A percentile compares a stretch with the other conserved stretches of the same genome.
Evolutionary conservation across 1,140 invertebrate species (phyloP).

Genomic region (Drosophila saltans): DNA sequence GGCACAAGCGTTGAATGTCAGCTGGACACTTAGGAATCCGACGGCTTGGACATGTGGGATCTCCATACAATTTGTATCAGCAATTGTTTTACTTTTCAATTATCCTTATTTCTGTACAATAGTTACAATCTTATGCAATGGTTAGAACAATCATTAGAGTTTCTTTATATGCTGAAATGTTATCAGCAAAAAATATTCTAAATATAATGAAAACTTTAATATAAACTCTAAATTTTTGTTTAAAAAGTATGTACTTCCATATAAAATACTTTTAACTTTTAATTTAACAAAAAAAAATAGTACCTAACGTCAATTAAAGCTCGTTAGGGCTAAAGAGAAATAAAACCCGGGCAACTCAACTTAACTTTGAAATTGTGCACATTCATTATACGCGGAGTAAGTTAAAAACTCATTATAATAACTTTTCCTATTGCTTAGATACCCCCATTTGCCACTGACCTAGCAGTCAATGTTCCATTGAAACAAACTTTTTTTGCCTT

Average conservation of each 20-base stretch:
- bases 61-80: no score
- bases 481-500: slow-evolving; percentile 2
- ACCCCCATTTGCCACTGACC: slow-evolving; percentile 8
- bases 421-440: slow-evolving; percentile 5
- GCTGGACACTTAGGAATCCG: no score
- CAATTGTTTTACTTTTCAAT: no score
- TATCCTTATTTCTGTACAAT: no score
- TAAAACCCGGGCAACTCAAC: background rate
- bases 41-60: no score
- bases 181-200: no score
- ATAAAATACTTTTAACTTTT: slow-evolving; percentile 1
- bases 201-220: no score
- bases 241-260: background rate
- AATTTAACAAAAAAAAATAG: background rate
- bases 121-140: no score
- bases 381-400: background rate
- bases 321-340: background rate
- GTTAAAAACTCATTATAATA: slow-evolving; percentile 8
- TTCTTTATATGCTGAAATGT: no score
- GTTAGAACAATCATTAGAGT: no score
- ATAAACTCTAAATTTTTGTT: no score
- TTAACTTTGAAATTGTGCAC: slow-evolving; percentile 8
- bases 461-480: background rate
- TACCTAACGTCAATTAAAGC: slow-evolving; percentile 3
- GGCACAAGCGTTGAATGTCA: no score